phyloP scores from a whole-genome alignment of 2,113 vertebrate genomes.

The cattle (Bos taurus) region ARS-UCD2.0 NC_037341.1:9718501-9719000 shows the following conservation, averaged over 20 bases:
- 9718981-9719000: neutral
- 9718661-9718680: too few relatives aligned
- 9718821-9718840: neutral
- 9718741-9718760: neutral
- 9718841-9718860: neutral
- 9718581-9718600: too few relatives aligned
- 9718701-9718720: neutral
- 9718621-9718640: neutral
- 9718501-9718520: neutral
- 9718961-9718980: neutral
- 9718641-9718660: neutral
- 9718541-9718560: fast-evolving
- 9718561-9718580: fast-evolving
- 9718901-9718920: neutral
- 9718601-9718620: neutral
- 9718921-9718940: neutral
- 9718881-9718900: neutral
- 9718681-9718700: too few relatives aligned
- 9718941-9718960: neutral
- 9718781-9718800: neutral
- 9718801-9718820: neutral
- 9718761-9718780: neutral
- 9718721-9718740: neutral
- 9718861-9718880: neutral
- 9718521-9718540: neutral